Conservation (phyloP, 2,113 vertebrate genomes). For the Halcyon senegalensis region DNA sequence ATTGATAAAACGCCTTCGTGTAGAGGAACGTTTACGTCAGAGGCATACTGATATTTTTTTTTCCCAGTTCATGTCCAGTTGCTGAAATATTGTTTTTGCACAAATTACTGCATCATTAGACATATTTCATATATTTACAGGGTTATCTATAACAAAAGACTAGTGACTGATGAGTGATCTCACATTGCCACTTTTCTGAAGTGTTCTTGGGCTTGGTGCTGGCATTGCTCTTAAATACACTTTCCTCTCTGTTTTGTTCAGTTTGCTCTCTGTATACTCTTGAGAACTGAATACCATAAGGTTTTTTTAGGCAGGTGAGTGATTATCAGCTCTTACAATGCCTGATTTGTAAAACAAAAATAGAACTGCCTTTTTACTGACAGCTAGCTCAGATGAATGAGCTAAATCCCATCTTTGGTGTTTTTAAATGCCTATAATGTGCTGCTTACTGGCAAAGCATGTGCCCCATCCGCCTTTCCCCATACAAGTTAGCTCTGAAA, state of each 20-base stretch:
- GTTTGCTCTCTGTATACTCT: not conserved
- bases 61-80: not conserved
- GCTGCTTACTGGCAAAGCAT: not conserved
- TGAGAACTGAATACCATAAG: not conserved
- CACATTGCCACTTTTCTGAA: not conserved
- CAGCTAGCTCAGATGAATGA: not conserved
- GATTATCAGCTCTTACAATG: not conserved
- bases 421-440: not conserved
- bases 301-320: not conserved
- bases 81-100: not conserved
- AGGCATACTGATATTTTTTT: not conserved
- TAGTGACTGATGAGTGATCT: not conserved
- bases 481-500: not conserved
- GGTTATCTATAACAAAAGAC: not conserved
- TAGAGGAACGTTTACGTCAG: not conserved
- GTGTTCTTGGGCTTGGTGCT: not conserved
- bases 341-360: not conserved
- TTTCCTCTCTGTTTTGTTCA: not conserved
- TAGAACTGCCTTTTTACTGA: not conserved
- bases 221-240: not conserved
- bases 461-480: not conserved
- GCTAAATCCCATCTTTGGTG: not conserved
- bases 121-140: not conserved
- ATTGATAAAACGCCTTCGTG: fast-evolving
- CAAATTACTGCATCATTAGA: not conserved